A percentile compares a stretch with the other conserved stretches of the same genome.
Conservation (phyloP, 2,797 vertebrate species). For the Hapalemur alaotrensis region DNA sequence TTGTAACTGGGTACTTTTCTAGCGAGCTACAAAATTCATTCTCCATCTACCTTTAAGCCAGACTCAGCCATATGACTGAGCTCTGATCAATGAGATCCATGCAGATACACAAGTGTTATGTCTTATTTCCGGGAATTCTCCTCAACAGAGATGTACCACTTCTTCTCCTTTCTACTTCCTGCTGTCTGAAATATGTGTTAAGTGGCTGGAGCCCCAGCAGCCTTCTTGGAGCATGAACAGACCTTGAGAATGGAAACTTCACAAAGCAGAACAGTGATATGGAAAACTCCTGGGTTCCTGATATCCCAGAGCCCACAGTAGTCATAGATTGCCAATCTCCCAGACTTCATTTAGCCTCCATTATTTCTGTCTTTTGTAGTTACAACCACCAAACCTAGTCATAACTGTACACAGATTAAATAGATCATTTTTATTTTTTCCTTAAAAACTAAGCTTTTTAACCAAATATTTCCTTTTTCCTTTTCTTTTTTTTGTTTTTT, state of each 20-base stretch:
- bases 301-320: neutral
- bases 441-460: neutral
- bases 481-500: constrained; percentile 10
- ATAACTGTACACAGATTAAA: neutral
- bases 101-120: neutral
- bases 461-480: neutral
- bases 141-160: neutral
- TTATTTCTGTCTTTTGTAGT: neutral
- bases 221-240: neutral
- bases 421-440: neutral
- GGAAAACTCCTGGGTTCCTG: neutral
- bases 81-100: neutral
- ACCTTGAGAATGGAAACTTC: neutral
- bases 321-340: neutral
- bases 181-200: neutral
- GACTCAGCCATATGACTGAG: neutral
- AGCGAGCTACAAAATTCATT: neutral
- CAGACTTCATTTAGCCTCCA: neutral
- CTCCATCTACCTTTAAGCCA: neutral
- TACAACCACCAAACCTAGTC: neutral
- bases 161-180: neutral
- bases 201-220: neutral
- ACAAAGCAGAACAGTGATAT: neutral
- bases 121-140: neutral
- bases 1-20: neutral